phyloP scores from a whole-genome alignment of 2,113 vertebrate genomes.

The Notothenia coriiceps region DNA sequence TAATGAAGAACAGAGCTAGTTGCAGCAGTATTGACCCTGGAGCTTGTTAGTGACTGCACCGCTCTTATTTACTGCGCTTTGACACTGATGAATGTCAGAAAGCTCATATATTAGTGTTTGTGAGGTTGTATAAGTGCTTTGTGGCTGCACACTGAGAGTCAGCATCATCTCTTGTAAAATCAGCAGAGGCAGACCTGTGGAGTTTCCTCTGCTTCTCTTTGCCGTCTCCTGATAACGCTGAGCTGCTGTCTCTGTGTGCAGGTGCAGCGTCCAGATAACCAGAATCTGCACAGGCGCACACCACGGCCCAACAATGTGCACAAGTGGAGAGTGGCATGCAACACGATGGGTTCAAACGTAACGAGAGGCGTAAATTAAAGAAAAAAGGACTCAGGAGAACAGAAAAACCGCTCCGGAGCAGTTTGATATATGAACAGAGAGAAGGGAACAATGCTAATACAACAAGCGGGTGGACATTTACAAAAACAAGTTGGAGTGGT shows the following conservation, averaged over 20 bases:
- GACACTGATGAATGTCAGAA: conserved; percentile 50
- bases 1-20: too few relatives aligned
- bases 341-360: conserved; percentile 16
- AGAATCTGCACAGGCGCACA: conserved; percentile 70
- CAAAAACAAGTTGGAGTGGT: conserved; percentile 24
- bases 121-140: background rate
- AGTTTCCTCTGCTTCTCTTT: conserved; percentile 68
- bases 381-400: background rate
- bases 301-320: conserved; percentile 31
- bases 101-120: background rate
- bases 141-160: conserved; percentile 1
- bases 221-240: conserved; percentile 66
- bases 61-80: conserved; percentile 11
- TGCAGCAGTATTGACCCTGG: background rate
- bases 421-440: conserved; percentile 54
- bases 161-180: conserved; percentile 60
- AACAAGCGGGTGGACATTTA: background rate
- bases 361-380: conserved; percentile 62
- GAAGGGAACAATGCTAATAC: conserved; percentile 29
- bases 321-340: background rate
- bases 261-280: conserved; percentile 84
- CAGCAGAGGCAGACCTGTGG: conserved; percentile 64
- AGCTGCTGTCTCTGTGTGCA: conserved; percentile 36
- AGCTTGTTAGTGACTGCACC: background rate
- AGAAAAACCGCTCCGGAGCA: conserved; percentile 35